Conservation (phyloP, 2,113 vertebrate genomes). For the Cardinalis cardinalis region DNA sequence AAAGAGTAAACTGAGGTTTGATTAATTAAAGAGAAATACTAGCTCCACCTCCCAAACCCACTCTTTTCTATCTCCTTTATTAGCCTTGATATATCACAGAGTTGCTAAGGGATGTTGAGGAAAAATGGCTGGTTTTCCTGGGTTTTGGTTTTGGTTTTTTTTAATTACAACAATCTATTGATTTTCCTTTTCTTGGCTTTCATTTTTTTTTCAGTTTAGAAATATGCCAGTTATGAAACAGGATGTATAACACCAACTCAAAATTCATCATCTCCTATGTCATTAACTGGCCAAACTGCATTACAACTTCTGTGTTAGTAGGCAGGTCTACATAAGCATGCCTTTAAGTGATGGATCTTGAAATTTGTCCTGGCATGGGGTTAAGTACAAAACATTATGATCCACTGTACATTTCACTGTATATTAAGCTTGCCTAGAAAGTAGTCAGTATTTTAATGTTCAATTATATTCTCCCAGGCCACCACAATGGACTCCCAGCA, state of each 20-base stretch:
- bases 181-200: background rate
- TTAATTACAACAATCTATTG: background rate
- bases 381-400: background rate
- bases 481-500: background rate
- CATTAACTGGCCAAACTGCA: background rate
- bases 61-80: background rate
- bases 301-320: background rate
- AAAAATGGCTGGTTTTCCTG: rapidly evolving
- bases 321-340: background rate
- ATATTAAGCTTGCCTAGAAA: background rate
- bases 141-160: background rate
- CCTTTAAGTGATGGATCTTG: background rate
- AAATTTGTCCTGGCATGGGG: background rate
- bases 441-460: background rate
- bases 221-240: background rate
- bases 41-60: background rate
- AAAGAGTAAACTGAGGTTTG: background rate
- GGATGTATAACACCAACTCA: background rate
- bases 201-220: background rate
- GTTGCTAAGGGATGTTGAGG: background rate
- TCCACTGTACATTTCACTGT: background rate
- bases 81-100: background rate
- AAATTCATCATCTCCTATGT: background rate
- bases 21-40: background rate
- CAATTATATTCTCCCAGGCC: background rate